phyloP scores from a whole-genome alignment of 2,797 vertebrate species.

The Botia almorhae region DNA sequence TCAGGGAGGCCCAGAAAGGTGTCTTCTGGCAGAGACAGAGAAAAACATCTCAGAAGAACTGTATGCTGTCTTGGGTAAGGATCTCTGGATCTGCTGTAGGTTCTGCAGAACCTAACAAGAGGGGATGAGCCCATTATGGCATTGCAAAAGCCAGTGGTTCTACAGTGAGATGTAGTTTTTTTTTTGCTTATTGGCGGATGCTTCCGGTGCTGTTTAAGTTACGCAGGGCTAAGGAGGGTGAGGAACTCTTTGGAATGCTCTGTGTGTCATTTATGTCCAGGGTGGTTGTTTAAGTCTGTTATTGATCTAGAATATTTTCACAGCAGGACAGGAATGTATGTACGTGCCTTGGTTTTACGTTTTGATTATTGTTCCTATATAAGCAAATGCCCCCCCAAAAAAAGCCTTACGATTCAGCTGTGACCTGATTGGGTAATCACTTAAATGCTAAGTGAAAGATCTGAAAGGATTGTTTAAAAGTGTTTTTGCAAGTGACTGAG shows the following conservation, averaged over 20 bases:
- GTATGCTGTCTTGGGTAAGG: constrained; percentile 76
- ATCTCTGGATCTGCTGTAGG: background rate
- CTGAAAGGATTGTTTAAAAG: background rate
- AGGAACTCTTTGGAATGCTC: constrained; percentile 66
- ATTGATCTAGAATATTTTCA: constrained; percentile 64
- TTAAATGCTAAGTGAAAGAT: background rate
- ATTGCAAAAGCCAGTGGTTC: constrained; percentile 3
- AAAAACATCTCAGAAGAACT: constrained; percentile 74
- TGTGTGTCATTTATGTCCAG: constrained; percentile 69
- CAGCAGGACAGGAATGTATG: constrained; percentile 29
- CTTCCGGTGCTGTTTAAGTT: constrained; percentile 60
- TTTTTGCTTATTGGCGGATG: constrained; percentile 32
- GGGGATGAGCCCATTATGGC: background rate
- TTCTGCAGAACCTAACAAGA: background rate
- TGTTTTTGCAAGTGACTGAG: background rate
- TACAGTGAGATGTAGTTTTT: constrained; percentile 13
- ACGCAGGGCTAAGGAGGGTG: constrained; percentile 58
- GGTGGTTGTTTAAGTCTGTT: constrained; percentile 65
- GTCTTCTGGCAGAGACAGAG: constrained; percentile 72
- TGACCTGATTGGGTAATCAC: constrained; percentile 5
- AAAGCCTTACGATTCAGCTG: constrained; percentile 1
- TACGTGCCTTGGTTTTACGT: constrained; percentile 51
- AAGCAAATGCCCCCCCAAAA: constrained; percentile 4
- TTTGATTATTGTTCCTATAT: constrained; percentile 50
- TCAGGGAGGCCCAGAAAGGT: constrained; percentile 66